Base-by-base conservation (phyloP, 2,113 vertebrate species). In the Datnioides undecimradiatus region DNA sequence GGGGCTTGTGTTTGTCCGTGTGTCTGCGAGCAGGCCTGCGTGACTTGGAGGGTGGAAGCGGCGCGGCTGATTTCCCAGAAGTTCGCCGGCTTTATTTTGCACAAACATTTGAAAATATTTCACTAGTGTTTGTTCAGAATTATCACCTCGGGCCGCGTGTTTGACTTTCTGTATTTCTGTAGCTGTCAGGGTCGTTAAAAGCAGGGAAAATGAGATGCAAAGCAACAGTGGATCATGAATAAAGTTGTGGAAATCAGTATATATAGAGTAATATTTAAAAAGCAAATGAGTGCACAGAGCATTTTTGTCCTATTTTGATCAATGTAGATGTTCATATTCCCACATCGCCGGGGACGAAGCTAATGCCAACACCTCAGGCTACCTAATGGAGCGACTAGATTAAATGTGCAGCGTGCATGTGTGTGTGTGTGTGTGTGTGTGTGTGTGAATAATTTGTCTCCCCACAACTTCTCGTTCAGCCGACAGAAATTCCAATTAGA, bases 31-130 rank as follows among this genome's bases (percentile, higher is more conserved):
- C 11, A 73, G 17, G n/a, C n/a, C 36, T 57, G 59, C 38, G 45
- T 58, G 68, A 75, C 63, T 59, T 12, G 63, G 48, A 57, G 69
- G 49, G 54, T 36, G 36, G 64, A 71, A 65, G 79, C 64, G 38
- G 49, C 46, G 46, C 14, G 9, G 69, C 41, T 52, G 69, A 68
- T 79, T 90, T 90, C 79, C 81, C 71, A 82, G 65, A 86, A 75
- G 73, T 76, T n/a, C 34, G 76, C 80, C 63, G 12, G 71, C 34
- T 87, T 90, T 70, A 79, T 80, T 82, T 36, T 68, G 41, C 46
- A 10, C 73, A 90, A 89, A 91, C 73, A 90, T 90, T 90, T 83
- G 60, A 68, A 89, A 87, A 87, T 85, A 86, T 85, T 85, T 77
- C 12, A 72, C 1, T 5, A 67, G 51, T 88, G 40, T 89, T 88